Evolutionary conservation across 1,140 invertebrate species (phyloP), one percentile per base, ranked within the genome.

Genomic region (Caerostris extrusa): DNA sequence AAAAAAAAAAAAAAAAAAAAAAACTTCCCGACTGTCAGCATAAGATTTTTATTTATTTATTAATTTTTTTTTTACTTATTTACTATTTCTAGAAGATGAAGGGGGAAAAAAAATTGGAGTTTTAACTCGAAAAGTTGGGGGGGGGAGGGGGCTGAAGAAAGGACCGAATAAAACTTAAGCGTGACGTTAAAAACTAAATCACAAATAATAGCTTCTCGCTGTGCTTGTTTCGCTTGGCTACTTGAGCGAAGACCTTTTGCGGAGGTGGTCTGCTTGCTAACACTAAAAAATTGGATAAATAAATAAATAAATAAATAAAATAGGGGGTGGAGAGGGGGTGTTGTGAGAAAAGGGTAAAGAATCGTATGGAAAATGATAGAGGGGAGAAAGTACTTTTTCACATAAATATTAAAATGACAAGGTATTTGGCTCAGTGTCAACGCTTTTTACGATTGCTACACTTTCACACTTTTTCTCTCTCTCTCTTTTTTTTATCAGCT

Each of bases 121-220:
- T 60, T 61, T 61, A 10, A 50, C 8, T 61, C 34, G n/a, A 6
- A 53, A 34, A 81, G 19, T 57, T 7, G 69, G 10, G 53, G 89
- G 71, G 58, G 17, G 56, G 53, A 55, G 56, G 55, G 6, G 19
- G 17, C 58, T 53, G n/a, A 58, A 67, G 61, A 64, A n/a, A 67
- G n/a, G n/a, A 67, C n/a, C 34, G 34, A 34, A 14, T 3, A 67
- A 85, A 3, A 61, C 60, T 93, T 88, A 17, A 88, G 61, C 92
- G 92, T 93, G 86, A 93, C 92, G 86, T 19, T 6, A 34, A 93
- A 82, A 81, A 93, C 71, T 93, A 93, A 93, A 93, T 93, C 92
- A 93, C 83, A 77, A 93, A 93, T 93, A 93, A 93, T 88, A 93
- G 85, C 58, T 87, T 81, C 56, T 14, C 56, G 92, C n/a, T 55